Conservation (phyloP, 2,888 invertebrate species). For the Invenusta paracnida region DNA sequence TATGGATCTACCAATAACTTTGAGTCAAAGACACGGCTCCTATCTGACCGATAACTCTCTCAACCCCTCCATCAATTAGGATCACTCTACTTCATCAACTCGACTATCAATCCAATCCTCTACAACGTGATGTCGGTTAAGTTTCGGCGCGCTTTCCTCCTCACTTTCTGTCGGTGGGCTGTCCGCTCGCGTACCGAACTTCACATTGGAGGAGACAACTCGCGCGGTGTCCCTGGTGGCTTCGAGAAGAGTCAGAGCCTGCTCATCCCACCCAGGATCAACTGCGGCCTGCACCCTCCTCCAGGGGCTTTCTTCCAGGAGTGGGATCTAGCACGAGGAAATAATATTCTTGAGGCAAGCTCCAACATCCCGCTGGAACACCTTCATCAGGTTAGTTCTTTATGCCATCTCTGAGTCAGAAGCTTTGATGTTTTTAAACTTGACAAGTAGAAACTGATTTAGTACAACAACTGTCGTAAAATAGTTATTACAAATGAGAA, state of each 20-base stretch:
- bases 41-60: too few species aligned
- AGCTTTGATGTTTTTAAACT: too few species aligned
- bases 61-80: too few species aligned
- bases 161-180: slow-evolving; percentile 12
- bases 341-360: background rate
- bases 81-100: slow-evolving; percentile 20
- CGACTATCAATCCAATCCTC: slow-evolving; percentile 31
- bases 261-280: background rate
- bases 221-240: background rate
- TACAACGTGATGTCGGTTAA: slow-evolving; percentile 31
- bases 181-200: background rate
- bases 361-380: background rate
- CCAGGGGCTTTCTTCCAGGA: background rate
- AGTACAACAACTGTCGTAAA: too few species aligned
- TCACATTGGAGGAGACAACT: background rate
- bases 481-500: too few species aligned
- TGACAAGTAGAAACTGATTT: too few species aligned
- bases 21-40: too few species aligned
- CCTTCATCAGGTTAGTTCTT: too few species aligned
- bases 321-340: background rate
- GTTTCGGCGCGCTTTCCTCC: slow-evolving; percentile 30
- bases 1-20: too few species aligned
- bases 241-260: background rate
- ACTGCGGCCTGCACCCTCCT: background rate
- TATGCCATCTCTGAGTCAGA: too few species aligned